Base-by-base conservation (phyloP, 2,113 vertebrate species). In the Toxostoma redivivum region DNA sequence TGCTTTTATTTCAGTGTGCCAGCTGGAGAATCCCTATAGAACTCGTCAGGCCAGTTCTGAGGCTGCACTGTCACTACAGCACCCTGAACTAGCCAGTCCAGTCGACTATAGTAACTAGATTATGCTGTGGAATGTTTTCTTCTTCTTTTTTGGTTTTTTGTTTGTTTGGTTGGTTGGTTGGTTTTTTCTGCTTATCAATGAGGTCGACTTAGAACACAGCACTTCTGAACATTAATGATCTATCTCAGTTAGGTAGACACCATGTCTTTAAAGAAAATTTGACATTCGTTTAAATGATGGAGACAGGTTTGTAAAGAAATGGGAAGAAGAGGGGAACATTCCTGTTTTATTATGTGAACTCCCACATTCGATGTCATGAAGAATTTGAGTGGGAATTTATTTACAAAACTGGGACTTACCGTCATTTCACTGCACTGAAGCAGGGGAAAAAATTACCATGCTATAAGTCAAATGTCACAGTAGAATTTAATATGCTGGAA, bases 301-400 rank as follows among this genome's bases (percentile, higher is more conserved):
- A 90, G 62, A 77, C 45, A 69, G 70, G 50, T 72, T 90, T 92
- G 64, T 78, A 86, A 78, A 88, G 82, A 71, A 79, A 78, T 18
- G 17, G 35, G 35, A 83, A 84, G 22, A 82, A 96, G 53, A 93
- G 35, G n/a, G 62, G 65, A 94, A 88, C 96, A 97, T 97, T 98
- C 96, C 90, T 91, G 62, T 89, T 85, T 90, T 86, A 94, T 96
- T 97, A 95, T 87, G 69, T 83, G 72, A 86, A 89, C 94, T 94
- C 96, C 97, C 93, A 97, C 97, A 92, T 9, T 47, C 20, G 2
- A 88, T 84, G 84, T 88, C 78, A 94, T 45, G 78, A 96, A 66
- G 97, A 97, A 97, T 97, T 95, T 95, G 96, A 95, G 97, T 97
- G 97, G 97, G 97, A 97, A 94, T 92, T 85, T 97, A 96, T 96